Percentiles rank a stretch among this genome's conserved stretches.
Conservation (phyloP, 2,888 invertebrate species). For the Drosophila buzzatii region DNA sequence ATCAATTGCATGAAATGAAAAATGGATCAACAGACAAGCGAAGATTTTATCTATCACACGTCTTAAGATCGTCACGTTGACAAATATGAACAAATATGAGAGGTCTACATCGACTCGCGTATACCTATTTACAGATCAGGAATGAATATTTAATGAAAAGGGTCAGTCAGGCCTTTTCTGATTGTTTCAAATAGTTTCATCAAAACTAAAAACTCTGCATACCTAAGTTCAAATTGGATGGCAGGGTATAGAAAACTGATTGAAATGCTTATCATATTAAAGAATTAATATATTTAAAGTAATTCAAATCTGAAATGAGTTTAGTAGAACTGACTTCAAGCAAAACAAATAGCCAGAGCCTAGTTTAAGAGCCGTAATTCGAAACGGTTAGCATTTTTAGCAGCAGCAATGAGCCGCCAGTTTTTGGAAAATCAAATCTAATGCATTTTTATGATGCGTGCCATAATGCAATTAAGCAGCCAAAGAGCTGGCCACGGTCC, state of each 20-base stretch:
- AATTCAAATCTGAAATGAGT: slow-evolving; percentile 14
- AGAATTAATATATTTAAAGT: not conserved
- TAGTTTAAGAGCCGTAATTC: slow-evolving; percentile 8
- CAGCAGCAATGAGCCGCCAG: slow-evolving; percentile 5
- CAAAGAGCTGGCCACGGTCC: slow-evolving; percentile 9
- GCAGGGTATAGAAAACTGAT: not conserved
- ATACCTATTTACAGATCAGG: not conserved
- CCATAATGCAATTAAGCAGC: slow-evolving; percentile 65
- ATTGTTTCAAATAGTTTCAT: not conserved
- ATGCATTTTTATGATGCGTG: slow-evolving; percentile 78
- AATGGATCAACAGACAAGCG: too few relatives aligned
- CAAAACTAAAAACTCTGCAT: not conserved
- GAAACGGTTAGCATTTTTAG: slow-evolving; percentile 27
- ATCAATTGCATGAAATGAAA: too few relatives aligned
- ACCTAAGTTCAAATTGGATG: not conserved
- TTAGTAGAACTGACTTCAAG: slow-evolving; percentile 17
- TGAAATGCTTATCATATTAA: not conserved
- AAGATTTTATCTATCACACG: too few relatives aligned
- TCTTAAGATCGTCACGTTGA: too few relatives aligned
- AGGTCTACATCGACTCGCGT: not conserved
- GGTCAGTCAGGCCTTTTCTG: not conserved
- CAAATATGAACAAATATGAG: not conserved
- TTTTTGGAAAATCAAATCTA: slow-evolving; percentile 22
- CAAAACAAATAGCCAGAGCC: slow-evolving; percentile 15
- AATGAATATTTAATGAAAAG: not conserved